Conservation (phyloP, 2,888 invertebrate genomes). For the Megamerina dolium region DNA sequence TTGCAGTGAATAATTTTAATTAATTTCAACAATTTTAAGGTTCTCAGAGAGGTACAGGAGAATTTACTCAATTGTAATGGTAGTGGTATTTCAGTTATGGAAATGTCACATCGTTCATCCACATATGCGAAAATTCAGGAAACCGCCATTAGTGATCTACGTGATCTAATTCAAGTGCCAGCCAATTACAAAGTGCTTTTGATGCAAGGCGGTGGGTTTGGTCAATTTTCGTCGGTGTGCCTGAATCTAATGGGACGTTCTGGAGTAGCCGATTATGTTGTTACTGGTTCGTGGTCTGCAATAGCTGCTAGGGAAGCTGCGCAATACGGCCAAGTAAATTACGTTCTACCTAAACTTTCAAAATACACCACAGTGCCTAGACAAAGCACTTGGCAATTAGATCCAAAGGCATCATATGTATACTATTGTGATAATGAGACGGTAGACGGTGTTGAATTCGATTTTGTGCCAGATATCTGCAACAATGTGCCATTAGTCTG, state of each 20-base stretch:
- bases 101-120: constrained; percentile 87
- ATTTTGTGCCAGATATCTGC: constrained; percentile 69
- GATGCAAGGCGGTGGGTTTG: constrained; percentile 93
- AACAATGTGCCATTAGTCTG: constrained; percentile 83
- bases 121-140: constrained; percentile 70
- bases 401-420: constrained; percentile 87
- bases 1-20: no score
- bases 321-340: constrained; percentile 86
- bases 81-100: constrained; percentile 84
- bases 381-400: constrained; percentile 71
- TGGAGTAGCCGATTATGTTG: constrained; percentile 78
- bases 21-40: constrained; percentile 60
- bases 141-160: constrained; percentile 34
- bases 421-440: constrained; percentile 98
- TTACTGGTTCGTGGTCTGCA: constrained; percentile 90
- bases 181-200: constrained; percentile 89
- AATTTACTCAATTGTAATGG: constrained; percentile 76
- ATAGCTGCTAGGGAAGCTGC: constrained; percentile 94
- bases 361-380: constrained; percentile 72
- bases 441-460: constrained; percentile 89
- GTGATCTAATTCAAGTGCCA: constrained; percentile 62
- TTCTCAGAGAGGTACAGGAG: constrained; percentile 71
- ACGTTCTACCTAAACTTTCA: constrained; percentile 69
- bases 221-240: constrained; percentile 88
- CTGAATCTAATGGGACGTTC: constrained; percentile 78